Conservation (phyloP, 1,140 invertebrate species). For the Rhopalosiphum maidis region DNA sequence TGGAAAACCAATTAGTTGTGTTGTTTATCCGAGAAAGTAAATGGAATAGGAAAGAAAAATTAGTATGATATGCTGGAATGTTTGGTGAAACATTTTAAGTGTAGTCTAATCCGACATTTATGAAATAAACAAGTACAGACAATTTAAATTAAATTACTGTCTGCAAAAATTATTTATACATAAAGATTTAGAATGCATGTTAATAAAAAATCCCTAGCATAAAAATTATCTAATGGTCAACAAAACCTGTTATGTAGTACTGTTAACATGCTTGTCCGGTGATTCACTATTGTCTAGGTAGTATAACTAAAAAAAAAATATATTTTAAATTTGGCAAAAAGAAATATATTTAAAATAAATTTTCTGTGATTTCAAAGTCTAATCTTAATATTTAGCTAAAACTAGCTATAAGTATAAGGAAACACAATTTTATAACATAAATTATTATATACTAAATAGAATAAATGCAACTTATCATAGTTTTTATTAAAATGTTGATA, state of each 20-base stretch:
- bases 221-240: too few species aligned
- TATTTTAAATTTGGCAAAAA: not conserved
- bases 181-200: too few species aligned
- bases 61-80: too few species aligned
- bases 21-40: not conserved
- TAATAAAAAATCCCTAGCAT: too few species aligned
- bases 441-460: not conserved
- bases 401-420: not conserved
- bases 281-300: not conserved
- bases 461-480: not conserved
- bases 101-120: too few species aligned
- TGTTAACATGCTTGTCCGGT: not conserved
- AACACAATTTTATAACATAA: not conserved
- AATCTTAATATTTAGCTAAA: not conserved
- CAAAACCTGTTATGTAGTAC: not conserved
- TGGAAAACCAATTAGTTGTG: not conserved
- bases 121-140: too few species aligned
- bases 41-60: not conserved
- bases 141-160: too few species aligned
- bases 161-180: too few species aligned
- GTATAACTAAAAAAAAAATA: not conserved
- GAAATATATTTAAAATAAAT: not conserved
- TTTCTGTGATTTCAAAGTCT: not conserved
- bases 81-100: too few species aligned
- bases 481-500: not conserved